Percentiles rank a stretch among this genome's conserved stretches.
These are phyloP conservation scores for Clarias fuscus DNA, from an alignment of 2,797 vertebrate genomes.

Conservation along the genomic window DNA sequence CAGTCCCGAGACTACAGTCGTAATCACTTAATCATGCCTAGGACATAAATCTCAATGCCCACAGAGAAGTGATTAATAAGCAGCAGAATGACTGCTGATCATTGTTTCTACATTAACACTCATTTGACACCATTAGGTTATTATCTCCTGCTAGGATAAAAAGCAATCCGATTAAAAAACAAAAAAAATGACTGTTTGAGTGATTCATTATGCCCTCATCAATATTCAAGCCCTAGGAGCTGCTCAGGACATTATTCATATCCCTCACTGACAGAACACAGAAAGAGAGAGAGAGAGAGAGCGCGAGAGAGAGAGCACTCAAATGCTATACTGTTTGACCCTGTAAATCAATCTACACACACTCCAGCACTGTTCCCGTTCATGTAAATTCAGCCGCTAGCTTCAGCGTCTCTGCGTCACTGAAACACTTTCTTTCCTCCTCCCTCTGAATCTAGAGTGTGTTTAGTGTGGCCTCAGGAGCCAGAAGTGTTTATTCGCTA, in stretches of 20 bases:
- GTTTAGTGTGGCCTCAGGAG: conserved; percentile 32
- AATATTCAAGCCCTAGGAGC: not conserved
- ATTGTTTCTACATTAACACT: not conserved
- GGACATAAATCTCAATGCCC: not conserved
- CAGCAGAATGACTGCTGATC: not conserved
- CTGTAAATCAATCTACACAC: not conserved
- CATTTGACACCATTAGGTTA: not conserved
- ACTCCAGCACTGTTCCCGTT: conserved; percentile 15
- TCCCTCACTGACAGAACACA: not conserved
- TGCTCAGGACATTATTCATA: not conserved
- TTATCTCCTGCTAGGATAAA: not conserved
- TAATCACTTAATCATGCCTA: not conserved
- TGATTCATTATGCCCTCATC: not conserved
- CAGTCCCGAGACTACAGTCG: not conserved
- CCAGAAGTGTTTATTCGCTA: conserved; percentile 41
- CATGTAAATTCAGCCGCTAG: conserved; percentile 16
- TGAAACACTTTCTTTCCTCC: conserved; percentile 1
- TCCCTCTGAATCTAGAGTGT: conserved; percentile 35
- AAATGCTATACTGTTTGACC: not conserved
- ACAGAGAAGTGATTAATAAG: not conserved
- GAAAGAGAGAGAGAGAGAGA: conserved; percentile 5
- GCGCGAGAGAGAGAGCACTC: not conserved
- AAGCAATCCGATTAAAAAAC: too few species aligned
- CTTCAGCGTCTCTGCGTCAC: conserved; percentile 10
- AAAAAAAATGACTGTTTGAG: not conserved